Conservation (phyloP, 1,140 invertebrate species). For the Pseudomyrmex concolor region DNA sequence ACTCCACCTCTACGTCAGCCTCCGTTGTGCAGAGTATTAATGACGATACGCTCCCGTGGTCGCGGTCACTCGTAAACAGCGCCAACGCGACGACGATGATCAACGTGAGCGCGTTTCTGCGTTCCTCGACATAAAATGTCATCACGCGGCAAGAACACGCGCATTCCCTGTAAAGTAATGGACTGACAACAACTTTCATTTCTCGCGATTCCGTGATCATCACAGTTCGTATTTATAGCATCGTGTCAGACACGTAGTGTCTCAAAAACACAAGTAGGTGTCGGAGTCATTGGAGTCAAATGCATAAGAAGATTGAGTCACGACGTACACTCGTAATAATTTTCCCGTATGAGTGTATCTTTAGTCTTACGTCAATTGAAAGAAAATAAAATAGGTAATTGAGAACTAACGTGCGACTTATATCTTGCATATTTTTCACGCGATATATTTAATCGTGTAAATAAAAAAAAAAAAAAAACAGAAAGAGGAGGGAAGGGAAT, state of each 20-base stretch:
- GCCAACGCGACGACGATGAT: background rate
- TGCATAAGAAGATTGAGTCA: background rate
- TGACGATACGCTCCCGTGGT: constrained; percentile 48
- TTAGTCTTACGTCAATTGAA: no score
- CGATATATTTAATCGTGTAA: background rate
- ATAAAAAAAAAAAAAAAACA: background rate
- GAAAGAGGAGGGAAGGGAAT: background rate
- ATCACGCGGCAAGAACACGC: background rate
- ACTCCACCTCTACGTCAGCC: constrained; percentile 12
- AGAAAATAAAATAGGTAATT: no score
- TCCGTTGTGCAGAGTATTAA: constrained; percentile 15
- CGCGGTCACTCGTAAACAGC: constrained; percentile 42
- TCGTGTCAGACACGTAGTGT: background rate
- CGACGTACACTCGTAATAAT: no score
- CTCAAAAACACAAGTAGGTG: background rate
- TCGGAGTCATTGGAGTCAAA: constrained; percentile 8
- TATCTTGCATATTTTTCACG: no score
- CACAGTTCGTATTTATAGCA: constrained; percentile 11
- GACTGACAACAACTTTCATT: constrained; percentile 18
- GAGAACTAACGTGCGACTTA: no score
- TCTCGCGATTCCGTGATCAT: constrained; percentile 1
- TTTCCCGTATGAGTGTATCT: no score
- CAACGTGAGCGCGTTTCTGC: background rate
- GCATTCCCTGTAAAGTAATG: background rate
- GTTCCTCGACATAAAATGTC: constrained; percentile 14